Evolutionary conservation across 2,113 vertebrate species (phyloP).

Genomic region (Labeo catla): DNA sequence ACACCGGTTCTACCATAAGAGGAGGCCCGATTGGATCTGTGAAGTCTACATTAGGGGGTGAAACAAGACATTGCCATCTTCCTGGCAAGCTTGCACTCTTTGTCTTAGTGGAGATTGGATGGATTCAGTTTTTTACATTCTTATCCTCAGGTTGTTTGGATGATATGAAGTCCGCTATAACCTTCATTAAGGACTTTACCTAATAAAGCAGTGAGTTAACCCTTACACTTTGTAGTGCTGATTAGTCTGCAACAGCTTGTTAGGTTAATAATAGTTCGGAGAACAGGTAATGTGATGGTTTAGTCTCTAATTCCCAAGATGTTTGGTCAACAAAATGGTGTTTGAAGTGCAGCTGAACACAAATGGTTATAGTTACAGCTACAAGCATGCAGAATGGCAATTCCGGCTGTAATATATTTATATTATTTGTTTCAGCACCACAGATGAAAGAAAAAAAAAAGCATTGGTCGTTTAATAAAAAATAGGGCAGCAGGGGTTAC

Average conservation of each 20-base stretch:
- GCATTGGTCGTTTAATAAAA: not conserved
- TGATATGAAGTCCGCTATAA: conserved; percentile 18
- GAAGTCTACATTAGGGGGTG: conserved; percentile 45
- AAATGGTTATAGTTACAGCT: not conserved
- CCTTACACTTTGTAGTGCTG: not conserved
- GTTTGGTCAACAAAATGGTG: not conserved
- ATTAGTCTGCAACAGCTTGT: not conserved
- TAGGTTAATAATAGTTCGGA: conserved; percentile 2
- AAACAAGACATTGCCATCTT: conserved; percentile 38
- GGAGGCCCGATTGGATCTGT: conserved; percentile 41
- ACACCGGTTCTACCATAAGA: conserved; percentile 1
- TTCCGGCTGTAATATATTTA: not conserved
- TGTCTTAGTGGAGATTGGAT: conserved; percentile 24
- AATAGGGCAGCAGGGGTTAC: not conserved
- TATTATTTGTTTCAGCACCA: not conserved
- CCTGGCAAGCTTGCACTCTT: not conserved
- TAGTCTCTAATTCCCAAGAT: not conserved
- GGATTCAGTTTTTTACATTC: not conserved
- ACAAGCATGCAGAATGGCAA: not conserved
- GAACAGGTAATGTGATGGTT: not conserved
- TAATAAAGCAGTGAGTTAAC: not conserved
- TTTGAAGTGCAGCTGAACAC: not conserved
- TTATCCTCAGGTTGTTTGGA: not conserved
- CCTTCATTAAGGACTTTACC: not conserved
- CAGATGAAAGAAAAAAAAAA: not conserved